A percentile compares a stretch with the other conserved stretches of the same genome.
Evolutionary conservation across 35 echinoderm and acorn worm species (phyloP).

Genomic region (Acanthaster planci): DNA sequence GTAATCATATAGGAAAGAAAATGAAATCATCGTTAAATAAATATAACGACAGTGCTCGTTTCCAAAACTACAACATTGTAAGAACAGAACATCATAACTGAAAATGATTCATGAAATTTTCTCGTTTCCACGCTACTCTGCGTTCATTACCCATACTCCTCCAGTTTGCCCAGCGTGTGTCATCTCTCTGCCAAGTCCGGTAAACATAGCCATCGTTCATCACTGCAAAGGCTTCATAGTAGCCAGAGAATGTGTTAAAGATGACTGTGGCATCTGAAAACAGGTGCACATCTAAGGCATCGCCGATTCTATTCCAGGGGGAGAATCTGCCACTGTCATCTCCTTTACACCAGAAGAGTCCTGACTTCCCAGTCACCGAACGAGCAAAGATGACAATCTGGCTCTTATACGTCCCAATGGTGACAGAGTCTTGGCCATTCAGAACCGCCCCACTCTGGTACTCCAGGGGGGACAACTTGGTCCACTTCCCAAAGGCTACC

Average conservation of each 20-base stretch:
- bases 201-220: conserved; percentile 42
- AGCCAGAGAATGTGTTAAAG: conserved; percentile 46
- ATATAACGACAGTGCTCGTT: not conserved
- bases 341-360: conserved; percentile 63
- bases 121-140: not conserved
- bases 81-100: not conserved
- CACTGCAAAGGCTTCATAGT: conserved; percentile 70
- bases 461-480: conserved; percentile 11
- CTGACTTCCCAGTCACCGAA: conserved; percentile 41
- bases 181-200: conserved; percentile 68
- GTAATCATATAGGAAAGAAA: not conserved
- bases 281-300: conserved; percentile 11
- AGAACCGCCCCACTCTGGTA: not conserved
- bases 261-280: conserved; percentile 51
- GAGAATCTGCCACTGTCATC: conserved; percentile 22
- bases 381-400: conserved; percentile 63
- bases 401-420: conserved; percentile 15
- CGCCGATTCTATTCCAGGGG: conserved; percentile 43
- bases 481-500: conserved; percentile 52
- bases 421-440: conserved; percentile 35
- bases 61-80: not conserved
- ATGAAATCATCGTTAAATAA: not conserved
- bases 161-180: conserved; percentile 53
- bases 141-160: conserved; percentile 42
- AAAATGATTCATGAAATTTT: not conserved